Percentiles rank a stretch among this genome's conserved stretches.
Conservation (phyloP, 2,797 vertebrate species). For the Podarcis lilfordi region DNA sequence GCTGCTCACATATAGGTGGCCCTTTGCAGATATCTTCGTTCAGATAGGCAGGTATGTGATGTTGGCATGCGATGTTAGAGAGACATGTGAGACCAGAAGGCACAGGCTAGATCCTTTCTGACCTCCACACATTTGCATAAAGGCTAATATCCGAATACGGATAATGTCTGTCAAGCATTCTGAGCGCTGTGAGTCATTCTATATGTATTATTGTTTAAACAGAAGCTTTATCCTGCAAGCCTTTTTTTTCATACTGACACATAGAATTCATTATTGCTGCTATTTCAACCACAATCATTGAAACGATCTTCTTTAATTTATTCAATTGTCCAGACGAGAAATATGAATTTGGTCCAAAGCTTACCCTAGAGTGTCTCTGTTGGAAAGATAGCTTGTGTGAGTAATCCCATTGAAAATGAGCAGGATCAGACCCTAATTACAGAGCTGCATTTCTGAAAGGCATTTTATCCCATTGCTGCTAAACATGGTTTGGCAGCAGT, state of each 20-base stretch:
- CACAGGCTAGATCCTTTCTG: neutral
- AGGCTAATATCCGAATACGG: neutral
- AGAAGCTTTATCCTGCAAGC: neutral
- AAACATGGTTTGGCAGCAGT: neutral
- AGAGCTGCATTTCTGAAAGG: neutral
- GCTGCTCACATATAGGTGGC: no score
- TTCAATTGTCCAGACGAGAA: neutral
- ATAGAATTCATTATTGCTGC: neutral
- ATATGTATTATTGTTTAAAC: neutral
- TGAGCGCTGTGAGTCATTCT: neutral
- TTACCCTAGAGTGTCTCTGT: neutral
- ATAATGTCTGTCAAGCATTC: neutral
- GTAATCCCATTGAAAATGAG: conserved; percentile 1
- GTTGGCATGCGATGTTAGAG: no score
- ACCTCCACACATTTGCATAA: neutral
- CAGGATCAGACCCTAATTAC: conserved; percentile 14
- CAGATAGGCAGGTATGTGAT: no score
- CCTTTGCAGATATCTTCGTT: no score
- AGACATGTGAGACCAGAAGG: no score
- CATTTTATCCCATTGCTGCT: neutral
- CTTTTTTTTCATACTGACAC: neutral
- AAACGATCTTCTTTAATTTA: neutral
- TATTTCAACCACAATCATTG: neutral
- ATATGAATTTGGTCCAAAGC: neutral
- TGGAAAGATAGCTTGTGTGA: neutral